Percentiles rank a stretch among this genome's conserved stretches.
These are phyloP conservation scores for Megaceryle maxima DNA, from an alignment of 2,113 vertebrate genomes.

Conservation along the genomic window DNA sequence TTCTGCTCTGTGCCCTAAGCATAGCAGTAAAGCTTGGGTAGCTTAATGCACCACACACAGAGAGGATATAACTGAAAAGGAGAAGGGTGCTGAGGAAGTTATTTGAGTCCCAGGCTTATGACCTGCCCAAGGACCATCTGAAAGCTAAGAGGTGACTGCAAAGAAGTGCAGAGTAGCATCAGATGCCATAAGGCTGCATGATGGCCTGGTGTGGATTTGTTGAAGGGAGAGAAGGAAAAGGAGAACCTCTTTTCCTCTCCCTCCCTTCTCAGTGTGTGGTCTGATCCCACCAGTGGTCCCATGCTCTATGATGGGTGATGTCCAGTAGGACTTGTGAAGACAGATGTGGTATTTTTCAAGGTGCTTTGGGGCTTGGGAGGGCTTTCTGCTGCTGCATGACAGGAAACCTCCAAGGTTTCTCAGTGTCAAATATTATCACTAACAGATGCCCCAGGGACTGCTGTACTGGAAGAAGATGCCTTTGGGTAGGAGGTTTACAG, in stretches of 20 bases:
- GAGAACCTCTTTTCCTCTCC: not conserved
- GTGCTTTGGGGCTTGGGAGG: not conserved
- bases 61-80: not conserved
- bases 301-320: fast-evolving
- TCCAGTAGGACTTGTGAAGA: not conserved
- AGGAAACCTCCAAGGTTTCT: fast-evolving
- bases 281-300: not conserved
- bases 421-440: fast-evolving
- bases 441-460: not conserved
- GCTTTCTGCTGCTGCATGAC: not conserved
- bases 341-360: fast-evolving
- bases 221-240: not conserved
- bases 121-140: not conserved
- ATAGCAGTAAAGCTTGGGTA: not conserved
- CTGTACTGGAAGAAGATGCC: not conserved
- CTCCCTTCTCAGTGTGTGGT: not conserved
- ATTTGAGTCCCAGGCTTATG: not conserved
- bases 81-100: not conserved
- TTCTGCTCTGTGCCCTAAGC: not conserved
- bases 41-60: fast-evolving
- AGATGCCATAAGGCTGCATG: not conserved
- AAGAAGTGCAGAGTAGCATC: not conserved
- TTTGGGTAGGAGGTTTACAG: not conserved
- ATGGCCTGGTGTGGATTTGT: not conserved
- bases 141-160: not conserved